phyloP scores from a whole-genome alignment of 2,797 vertebrate genomes.

The Channallabes apus region DNA sequence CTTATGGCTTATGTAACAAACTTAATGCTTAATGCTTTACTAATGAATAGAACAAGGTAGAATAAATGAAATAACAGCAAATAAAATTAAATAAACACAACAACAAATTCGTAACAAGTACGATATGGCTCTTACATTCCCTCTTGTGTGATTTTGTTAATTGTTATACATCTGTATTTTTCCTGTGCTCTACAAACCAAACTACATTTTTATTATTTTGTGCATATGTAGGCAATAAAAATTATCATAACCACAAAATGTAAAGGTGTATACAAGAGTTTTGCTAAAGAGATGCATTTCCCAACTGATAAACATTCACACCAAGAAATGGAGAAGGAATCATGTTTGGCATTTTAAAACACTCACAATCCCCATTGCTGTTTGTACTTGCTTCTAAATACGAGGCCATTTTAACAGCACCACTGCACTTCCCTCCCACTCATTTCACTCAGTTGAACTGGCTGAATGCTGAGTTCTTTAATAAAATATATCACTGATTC shows the following conservation, averaged over 20 bases:
- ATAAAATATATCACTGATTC: slow-evolving; percentile 77
- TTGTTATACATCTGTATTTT: not conserved
- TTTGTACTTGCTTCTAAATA: slow-evolving; percentile 30
- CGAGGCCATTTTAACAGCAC: slow-evolving; percentile 26
- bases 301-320: not conserved
- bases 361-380: slow-evolving; percentile 14
- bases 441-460: slow-evolving; percentile 51
- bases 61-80: too few species aligned
- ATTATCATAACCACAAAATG: not conserved
- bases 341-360: slow-evolving; percentile 23
- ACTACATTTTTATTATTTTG: not conserved
- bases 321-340: slow-evolving; percentile 2
- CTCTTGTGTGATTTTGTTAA: too few species aligned
- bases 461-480: slow-evolving; percentile 68
- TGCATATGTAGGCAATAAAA: not conserved
- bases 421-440: slow-evolving; percentile 26
- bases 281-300: slow-evolving; percentile 2
- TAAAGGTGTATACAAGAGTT: not conserved
- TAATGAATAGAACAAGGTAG: too few species aligned
- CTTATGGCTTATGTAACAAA: too few species aligned
- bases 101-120: too few species aligned
- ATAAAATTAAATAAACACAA: too few species aligned
- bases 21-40: too few species aligned
- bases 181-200: not conserved
- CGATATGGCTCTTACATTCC: too few species aligned